Evolutionary conservation across 2,888 invertebrate genomes (phyloP), one percentile per base, ranked within the genome.

Genomic region (Acleris cristana): DNA sequence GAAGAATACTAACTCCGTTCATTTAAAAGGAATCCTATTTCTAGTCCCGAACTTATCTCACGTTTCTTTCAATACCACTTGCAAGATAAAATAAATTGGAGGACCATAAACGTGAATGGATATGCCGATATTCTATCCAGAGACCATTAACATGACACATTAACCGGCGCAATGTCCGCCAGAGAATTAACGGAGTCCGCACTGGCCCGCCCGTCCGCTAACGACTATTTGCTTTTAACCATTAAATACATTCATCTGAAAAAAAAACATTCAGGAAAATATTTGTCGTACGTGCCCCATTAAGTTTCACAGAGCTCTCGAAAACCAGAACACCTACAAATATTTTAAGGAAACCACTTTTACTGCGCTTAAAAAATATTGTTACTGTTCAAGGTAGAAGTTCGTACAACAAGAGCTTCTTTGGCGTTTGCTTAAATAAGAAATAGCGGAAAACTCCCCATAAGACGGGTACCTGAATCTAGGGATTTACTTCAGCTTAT

Each of bases 91-190:
- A 85, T 84, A 86, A 85, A 85, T 83, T 80, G 82, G 79, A 79
- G 81, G 80, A 79, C 80, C 84, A 85, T 86, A 84, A 85, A 83
- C 80, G 79, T 78, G 78, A 82, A 78, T 73, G 79, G 76, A 67
- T 58, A 58, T 54, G 58, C 81, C 78, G 74, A 84, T 88, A 86
- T 85, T 84, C 87, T 79, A 87, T 79, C 76, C 72, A 75, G 70
- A 67, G 73, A 70, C 76, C 74, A 87, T 89, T 89, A 88, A 84
- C 83, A 85, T 85, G 86, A 86, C 87, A 86, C 83, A 84, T 84
- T 84, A 82, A 83, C 85, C 80, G 80, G 77, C 74, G 76, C 72
- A 76, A 76, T 77, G 78, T 78, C 83, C 79, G 76, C 77, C 76
- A 78, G 73, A 71, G 77, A 82, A 84, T 83, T 83, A 85, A 83